These are phyloP conservation scores for Megalops atlanticus DNA, from an alignment of 2,113 vertebrate genomes.

Conservation along the genomic window DNA sequence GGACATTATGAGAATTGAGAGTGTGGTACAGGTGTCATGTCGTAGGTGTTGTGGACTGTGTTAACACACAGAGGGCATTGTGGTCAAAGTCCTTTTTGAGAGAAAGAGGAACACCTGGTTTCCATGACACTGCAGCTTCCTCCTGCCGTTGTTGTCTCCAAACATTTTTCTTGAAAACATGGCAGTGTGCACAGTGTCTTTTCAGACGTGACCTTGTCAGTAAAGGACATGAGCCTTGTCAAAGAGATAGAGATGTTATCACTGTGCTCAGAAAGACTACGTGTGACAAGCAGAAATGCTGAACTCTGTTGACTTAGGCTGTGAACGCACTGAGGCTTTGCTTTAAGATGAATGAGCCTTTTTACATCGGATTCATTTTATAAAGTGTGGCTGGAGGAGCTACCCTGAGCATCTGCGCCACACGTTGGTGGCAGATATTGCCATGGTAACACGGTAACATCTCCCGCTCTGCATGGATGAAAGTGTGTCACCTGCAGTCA, in stretches of 20 bases:
- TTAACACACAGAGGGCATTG: neutral
- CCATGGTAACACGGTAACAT: slow-evolving; percentile 71
- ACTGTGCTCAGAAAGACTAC: too few relatives aligned
- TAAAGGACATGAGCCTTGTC: too few relatives aligned
- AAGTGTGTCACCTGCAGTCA: slow-evolving; percentile 66
- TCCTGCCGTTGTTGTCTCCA: neutral
- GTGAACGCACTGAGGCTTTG: neutral
- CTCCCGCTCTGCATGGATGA: slow-evolving; percentile 54
- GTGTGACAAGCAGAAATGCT: too few relatives aligned
- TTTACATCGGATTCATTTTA: neutral
- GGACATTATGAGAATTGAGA: too few relatives aligned
- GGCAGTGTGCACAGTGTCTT: neutral
- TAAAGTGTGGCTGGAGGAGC: neutral
- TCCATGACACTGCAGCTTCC: neutral
- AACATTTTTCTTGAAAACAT: neutral
- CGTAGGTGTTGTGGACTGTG: too few relatives aligned
- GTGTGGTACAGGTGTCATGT: too few relatives aligned
- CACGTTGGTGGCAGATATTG: slow-evolving; percentile 54
- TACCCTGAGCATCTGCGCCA: slow-evolving; percentile 37
- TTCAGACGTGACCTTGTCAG: neutral
- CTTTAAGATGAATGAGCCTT: neutral
- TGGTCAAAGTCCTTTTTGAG: neutral
- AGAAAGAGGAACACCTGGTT: neutral
- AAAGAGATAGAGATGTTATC: too few relatives aligned
- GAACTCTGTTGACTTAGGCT: too few relatives aligned